These are phyloP conservation scores for Drosophila rubida DNA, from an alignment of 2,888 invertebrate species.

Conservation along the genomic window DNA sequence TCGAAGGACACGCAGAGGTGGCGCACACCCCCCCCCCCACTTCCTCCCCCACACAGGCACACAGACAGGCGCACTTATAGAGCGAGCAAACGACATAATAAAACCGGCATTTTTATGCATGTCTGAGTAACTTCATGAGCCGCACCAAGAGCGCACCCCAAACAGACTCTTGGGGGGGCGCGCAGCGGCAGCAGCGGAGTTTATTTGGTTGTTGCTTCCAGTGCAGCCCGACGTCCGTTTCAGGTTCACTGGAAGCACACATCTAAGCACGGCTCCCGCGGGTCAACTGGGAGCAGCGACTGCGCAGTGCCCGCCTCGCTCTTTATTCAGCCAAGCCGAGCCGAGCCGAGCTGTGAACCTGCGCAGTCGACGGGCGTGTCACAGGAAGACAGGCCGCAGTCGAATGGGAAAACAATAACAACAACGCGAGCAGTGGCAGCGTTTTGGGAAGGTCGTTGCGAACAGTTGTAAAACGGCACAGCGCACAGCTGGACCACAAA, in stretches of 20 bases:
- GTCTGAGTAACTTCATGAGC: slow-evolving; percentile 77
- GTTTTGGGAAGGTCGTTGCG: slow-evolving; percentile 76
- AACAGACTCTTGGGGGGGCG: slow-evolving; percentile 3
- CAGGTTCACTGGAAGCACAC: slow-evolving; percentile 69
- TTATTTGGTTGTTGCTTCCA: slow-evolving; percentile 38
- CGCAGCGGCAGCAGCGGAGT: slow-evolving; percentile 8
- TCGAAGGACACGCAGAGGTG: slow-evolving; percentile 59
- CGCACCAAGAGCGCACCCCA: slow-evolving; percentile 50
- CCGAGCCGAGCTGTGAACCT: too few relatives aligned
- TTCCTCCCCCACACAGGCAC: not conserved
- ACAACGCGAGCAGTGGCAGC: slow-evolving; percentile 34
- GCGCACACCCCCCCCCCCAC: slow-evolving; percentile 32
- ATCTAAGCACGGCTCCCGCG: slow-evolving; percentile 45
- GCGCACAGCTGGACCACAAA: slow-evolving; percentile 69
- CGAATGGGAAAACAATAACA: slow-evolving; percentile 31
- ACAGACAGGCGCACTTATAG: slow-evolving; percentile 29
- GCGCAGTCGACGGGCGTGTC: slow-evolving; percentile 79
- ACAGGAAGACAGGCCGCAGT: slow-evolving; percentile 49
- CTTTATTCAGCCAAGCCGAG: slow-evolving; percentile 52
- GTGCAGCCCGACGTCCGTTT: slow-evolving; percentile 58
- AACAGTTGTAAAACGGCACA: slow-evolving; percentile 71
- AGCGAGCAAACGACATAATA: slow-evolving; percentile 73
- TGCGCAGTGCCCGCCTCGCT: slow-evolving; percentile 49
- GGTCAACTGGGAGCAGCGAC: slow-evolving; percentile 45
- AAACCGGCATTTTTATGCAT: slow-evolving; percentile 81